Evolutionary conservation across 1,140 invertebrate genomes (phyloP).

Genomic region (Bicyclus anynana): DNA sequence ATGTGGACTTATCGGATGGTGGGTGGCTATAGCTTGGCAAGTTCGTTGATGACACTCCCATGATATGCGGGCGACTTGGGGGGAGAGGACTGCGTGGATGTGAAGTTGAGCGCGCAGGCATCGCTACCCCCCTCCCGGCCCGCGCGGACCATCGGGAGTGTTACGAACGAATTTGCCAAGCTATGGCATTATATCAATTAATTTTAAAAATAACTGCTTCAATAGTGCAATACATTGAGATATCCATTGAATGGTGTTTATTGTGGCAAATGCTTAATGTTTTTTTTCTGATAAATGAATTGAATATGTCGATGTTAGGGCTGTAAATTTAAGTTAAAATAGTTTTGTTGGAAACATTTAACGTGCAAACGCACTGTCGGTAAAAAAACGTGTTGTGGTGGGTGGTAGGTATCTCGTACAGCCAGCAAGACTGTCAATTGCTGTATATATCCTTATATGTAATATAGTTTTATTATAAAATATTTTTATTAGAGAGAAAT

Average conservation of each 20-base stretch:
- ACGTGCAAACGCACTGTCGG: constrained; percentile 51
- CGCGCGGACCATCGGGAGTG: too few species aligned
- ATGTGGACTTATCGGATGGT: too few species aligned
- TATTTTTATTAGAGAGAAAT: constrained; percentile 77
- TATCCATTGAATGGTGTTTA: constrained; percentile 60
- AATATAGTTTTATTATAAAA: constrained; percentile 71
- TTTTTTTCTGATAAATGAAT: constrained; percentile 41
- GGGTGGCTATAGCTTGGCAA: too few species aligned
- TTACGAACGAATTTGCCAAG: too few species aligned
- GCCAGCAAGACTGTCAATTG: constrained; percentile 74
- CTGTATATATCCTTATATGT: constrained; percentile 68
- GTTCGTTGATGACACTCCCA: too few species aligned
- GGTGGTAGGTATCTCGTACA: constrained; percentile 55
- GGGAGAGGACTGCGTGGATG: too few species aligned
- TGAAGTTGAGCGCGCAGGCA: too few species aligned
- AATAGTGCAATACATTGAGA: constrained; percentile 64
- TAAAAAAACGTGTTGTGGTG: constrained; percentile 47
- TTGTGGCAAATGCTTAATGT: constrained; percentile 45
- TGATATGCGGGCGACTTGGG: too few species aligned
- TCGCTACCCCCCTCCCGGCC: too few species aligned
- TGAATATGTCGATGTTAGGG: constrained; percentile 44
- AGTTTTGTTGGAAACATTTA: constrained; percentile 36
- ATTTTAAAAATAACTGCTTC: constrained; percentile 38
- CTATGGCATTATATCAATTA: too few species aligned
- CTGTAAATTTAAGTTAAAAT: constrained; percentile 65